Percentiles rank a stretch among this genome's conserved stretches.
phyloP scores from a whole-genome alignment of 1,140 invertebrate genomes.

The Gryllus bimaculatus region DNA sequence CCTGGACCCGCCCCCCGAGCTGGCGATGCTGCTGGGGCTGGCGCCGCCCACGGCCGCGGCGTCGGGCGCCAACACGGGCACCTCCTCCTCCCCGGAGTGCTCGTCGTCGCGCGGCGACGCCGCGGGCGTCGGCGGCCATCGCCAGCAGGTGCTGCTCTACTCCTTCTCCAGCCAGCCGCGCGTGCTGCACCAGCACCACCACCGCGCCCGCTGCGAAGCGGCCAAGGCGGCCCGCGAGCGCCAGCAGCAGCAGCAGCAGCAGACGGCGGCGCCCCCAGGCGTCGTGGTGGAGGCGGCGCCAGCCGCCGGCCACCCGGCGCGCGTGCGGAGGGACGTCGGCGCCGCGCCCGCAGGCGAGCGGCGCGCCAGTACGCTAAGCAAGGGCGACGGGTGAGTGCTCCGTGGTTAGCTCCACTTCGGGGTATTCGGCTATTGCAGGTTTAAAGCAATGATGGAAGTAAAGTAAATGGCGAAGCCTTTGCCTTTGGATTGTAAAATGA shows the following conservation, averaged over 20 bases:
- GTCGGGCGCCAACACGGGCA: constrained; percentile 29
- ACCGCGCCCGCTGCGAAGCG: constrained; percentile 30
- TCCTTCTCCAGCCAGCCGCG: constrained; percentile 49
- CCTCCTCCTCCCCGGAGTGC: constrained; percentile 23
- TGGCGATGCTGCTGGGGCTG: constrained; percentile 52
- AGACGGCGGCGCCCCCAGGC: constrained; percentile 14
- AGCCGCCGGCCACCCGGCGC: too few relatives aligned
- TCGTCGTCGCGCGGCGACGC: neutral
- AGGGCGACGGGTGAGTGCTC: too few relatives aligned
- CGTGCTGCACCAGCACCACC: constrained; percentile 31
- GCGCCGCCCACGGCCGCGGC: constrained; percentile 27
- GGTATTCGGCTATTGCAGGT: too few relatives aligned
- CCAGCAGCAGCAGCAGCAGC: constrained; percentile 32
- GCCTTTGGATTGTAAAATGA: too few relatives aligned
- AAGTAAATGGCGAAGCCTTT: too few relatives aligned
- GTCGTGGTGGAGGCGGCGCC: neutral
- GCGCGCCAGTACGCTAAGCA: too few relatives aligned
- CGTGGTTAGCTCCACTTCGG: too few relatives aligned
- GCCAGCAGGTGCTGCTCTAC: constrained; percentile 40
- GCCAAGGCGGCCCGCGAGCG: constrained; percentile 29
- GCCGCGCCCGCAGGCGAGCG: neutral
- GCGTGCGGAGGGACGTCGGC: neutral
- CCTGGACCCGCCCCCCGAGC: constrained; percentile 61
- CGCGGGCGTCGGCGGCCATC: constrained; percentile 7
- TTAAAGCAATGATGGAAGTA: too few relatives aligned